phyloP scores from a whole-genome alignment of 2,888 invertebrate genomes.

The Amblyjoppa proteus region DNA sequence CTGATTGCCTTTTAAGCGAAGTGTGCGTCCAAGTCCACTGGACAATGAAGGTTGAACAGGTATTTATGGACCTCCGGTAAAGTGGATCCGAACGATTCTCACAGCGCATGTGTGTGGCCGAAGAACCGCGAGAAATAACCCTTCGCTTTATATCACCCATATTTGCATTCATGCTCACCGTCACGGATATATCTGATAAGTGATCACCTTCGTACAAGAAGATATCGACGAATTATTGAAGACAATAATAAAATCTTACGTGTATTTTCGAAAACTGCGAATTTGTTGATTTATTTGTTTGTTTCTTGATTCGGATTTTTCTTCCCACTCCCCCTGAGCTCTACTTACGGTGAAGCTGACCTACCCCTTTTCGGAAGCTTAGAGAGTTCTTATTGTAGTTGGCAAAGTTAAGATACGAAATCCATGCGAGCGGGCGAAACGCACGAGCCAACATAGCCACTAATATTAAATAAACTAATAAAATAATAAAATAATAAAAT shows the following conservation, averaged over 20 bases:
- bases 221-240: constrained; percentile 11
- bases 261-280: no score
- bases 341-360: no score
- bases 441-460: no score
- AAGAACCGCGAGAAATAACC: background rate
- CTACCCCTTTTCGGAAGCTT: no score
- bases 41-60: constrained; percentile 46
- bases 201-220: constrained; percentile 18
- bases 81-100: constrained; percentile 33
- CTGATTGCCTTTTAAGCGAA: constrained; percentile 50
- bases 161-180: constrained; percentile 26
- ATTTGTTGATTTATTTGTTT: no score
- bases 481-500: no score
- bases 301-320: background rate
- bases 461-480: no score
- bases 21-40: constrained; percentile 21
- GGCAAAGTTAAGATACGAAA: no score
- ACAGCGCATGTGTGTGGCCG: constrained; percentile 1
- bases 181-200: constrained; percentile 9
- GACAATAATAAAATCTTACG: background rate
- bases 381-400: no score
- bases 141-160: background rate
- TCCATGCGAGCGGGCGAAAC: no score
- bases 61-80: constrained; percentile 47
- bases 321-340: no score